phyloP scores from a whole-genome alignment of 2,888 invertebrate species.

The Gerosis bhagava region DNA sequence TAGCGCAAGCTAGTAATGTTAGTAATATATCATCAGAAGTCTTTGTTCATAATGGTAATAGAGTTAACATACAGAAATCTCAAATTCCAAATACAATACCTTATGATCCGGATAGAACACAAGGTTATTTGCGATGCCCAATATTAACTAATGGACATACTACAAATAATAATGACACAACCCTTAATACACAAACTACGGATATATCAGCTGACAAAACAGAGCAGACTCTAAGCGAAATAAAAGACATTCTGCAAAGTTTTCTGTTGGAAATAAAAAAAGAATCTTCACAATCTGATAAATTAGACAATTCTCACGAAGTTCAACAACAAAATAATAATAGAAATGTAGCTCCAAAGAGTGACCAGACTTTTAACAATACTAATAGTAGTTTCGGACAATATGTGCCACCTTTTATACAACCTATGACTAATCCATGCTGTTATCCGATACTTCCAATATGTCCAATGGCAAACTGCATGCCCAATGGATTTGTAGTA shows the following conservation, averaged over 20 bases:
- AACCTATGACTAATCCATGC: constrained; percentile 54
- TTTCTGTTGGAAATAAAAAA: constrained; percentile 70
- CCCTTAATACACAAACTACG: constrained; percentile 50
- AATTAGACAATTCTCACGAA: constrained; percentile 34
- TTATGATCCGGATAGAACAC: constrained; percentile 40
- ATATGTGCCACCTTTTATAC: constrained; percentile 42
- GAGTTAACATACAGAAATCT: background rate
- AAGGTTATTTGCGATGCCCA: constrained; percentile 37
- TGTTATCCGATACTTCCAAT: constrained; percentile 65
- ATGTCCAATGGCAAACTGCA: constrained; percentile 60
- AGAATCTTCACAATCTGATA: constrained; percentile 46
- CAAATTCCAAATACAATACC: constrained; percentile 24
- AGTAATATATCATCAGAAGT: constrained; percentile 24
- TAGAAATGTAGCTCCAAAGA: constrained; percentile 38
- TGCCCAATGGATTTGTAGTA: constrained; percentile 54
- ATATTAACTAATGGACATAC: constrained; percentile 39
- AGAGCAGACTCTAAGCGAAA: constrained; percentile 67
- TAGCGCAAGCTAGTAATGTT: background rate
- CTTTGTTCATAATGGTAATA: constrained; percentile 19
- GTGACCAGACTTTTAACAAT: constrained; percentile 45
- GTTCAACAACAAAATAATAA: constrained; percentile 25
- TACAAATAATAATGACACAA: constrained; percentile 41
- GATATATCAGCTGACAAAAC: constrained; percentile 53
- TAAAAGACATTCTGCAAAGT: constrained; percentile 66
- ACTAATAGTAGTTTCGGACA: constrained; percentile 37